These are phyloP conservation scores for Agelastica alni DNA, from an alignment of 2,888 invertebrate genomes.

Conservation along the genomic window DNA sequence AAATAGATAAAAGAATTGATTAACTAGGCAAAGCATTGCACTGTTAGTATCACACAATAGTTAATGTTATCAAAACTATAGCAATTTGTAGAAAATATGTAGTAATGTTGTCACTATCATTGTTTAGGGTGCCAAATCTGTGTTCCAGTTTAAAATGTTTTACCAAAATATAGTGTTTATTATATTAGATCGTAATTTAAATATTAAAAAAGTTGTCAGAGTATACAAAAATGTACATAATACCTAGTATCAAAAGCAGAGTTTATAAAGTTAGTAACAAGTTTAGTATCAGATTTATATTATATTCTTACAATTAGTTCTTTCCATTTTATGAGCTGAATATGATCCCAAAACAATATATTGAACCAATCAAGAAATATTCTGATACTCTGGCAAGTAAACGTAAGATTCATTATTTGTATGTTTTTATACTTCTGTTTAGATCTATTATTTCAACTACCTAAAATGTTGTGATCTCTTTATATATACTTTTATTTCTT, in stretches of 20 bases:
- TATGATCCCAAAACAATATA: background rate
- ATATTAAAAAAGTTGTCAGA: slow-evolving; percentile 18
- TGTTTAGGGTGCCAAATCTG: slow-evolving; percentile 30
- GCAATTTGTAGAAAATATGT: too few relatives aligned
- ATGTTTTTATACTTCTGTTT: slow-evolving; percentile 6
- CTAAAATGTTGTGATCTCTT: slow-evolving; percentile 33
- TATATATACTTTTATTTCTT: slow-evolving; percentile 27
- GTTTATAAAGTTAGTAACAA: background rate
- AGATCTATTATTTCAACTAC: slow-evolving; percentile 24
- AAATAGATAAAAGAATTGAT: too few relatives aligned
- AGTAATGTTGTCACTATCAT: slow-evolving; percentile 22
- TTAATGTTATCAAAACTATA: too few relatives aligned
- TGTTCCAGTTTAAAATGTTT: slow-evolving; percentile 24
- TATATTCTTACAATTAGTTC: background rate
- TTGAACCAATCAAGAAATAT: background rate
- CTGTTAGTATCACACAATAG: too few relatives aligned
- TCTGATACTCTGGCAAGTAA: slow-evolving; percentile 1
- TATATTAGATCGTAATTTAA: slow-evolving; percentile 15
- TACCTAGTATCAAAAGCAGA: background rate
- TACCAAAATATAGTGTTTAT: slow-evolving; percentile 26
- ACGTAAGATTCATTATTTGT: slow-evolving; percentile 7
- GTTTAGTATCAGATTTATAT: background rate
- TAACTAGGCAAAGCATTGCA: too few relatives aligned
- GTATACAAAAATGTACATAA: slow-evolving; percentile 19
- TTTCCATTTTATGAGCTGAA: background rate